Conservation (phyloP, 2,113 vertebrate species). For the Marcusenius ussheri region DNA sequence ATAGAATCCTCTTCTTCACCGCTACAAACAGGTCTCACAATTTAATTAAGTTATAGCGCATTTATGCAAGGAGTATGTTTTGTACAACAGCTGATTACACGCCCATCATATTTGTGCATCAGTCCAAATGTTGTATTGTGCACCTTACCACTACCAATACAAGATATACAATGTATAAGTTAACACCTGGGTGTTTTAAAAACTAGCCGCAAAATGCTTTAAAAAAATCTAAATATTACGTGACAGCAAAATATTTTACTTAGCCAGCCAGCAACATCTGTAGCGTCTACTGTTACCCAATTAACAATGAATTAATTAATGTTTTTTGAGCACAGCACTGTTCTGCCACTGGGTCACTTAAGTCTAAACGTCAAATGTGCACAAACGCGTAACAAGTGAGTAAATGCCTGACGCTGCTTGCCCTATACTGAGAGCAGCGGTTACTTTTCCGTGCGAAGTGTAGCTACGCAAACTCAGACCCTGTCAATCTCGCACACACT, state of each 20-base stretch:
- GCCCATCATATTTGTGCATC: background rate
- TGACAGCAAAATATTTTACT: background rate
- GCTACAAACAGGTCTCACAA: background rate
- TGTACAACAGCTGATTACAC: background rate
- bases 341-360: background rate
- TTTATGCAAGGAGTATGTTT: background rate
- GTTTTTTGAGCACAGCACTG: background rate
- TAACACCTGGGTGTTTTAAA: background rate
- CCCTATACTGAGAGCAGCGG: background rate
- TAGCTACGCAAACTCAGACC: background rate
- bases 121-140: background rate
- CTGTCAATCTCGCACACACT: constrained; percentile 19
- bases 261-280: background rate
- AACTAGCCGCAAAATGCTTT: background rate
- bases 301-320: background rate
- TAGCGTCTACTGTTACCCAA: background rate
- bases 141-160: background rate
- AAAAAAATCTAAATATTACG: background rate
- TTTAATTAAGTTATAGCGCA: background rate
- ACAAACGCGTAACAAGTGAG: background rate
- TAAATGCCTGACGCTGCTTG: background rate
- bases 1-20: background rate
- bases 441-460: background rate
- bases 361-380: background rate
- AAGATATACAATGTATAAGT: background rate